Base-by-base conservation (phyloP, 2,113 vertebrate species). In the Pagrus major region DNA sequence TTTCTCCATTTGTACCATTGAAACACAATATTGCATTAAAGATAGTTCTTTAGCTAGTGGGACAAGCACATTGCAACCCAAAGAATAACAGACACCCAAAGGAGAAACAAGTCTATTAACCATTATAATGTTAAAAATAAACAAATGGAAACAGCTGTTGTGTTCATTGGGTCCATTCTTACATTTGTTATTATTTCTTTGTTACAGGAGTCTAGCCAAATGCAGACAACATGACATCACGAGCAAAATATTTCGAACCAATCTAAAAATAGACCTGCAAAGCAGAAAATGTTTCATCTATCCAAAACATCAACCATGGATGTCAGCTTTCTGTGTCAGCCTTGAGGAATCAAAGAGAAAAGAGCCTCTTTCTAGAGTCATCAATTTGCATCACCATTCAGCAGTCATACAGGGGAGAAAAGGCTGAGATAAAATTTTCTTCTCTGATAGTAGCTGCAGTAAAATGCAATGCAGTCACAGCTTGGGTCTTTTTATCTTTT, bases 401-500 rank as follows among this genome's bases (percentile, higher is more conserved):
- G 37, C 39, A 31, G 23, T n/a, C 49, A 6, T 18, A 71, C 25
- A n/a, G n/a, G 7, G 16, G 39, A 56, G 25, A 56, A 65, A 52
- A 46, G 23, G 23, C 54, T 54, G 6, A 18, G 6, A 63, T 41
- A 65, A 5, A 33, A 25, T 67, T 88, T 60, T 61, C 21, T 25
- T 11, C n/a, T 16, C 47, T 63, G 61, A 81, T 61, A 66, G 61
- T 21, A 63, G 41, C 56, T 35, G 55, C 71, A 60, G 71, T 67
- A 33, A 75, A 79, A 86, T 75, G 64, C 78, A 41, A 21, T 37
- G 18, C 55, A 51, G 59, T 39, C 71, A 44, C 49, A 84, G 64
- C 51, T 52, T 44, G 41, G 44, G 76, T 70, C 76, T 52, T 76
- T 61, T 76, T 61, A 61, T 76, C 61, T 85, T 67, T 47, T 87